phyloP scores from a whole-genome alignment of 2,888 invertebrate species.

The Scotopteryx bipunctaria region DNA sequence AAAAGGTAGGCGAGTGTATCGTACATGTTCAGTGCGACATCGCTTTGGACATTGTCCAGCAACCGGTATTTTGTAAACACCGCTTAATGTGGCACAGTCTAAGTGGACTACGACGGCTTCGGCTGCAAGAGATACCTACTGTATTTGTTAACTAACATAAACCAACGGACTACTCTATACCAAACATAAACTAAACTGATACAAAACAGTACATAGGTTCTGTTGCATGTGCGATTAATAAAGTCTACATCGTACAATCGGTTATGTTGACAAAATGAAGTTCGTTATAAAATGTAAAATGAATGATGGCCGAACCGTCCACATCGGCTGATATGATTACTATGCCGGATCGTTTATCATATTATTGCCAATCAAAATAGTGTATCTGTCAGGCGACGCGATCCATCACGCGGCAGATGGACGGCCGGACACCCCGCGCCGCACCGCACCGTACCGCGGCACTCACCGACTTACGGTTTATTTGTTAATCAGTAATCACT shows the following conservation, averaged over 20 bases:
- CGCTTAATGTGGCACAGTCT: slow-evolving; percentile 67
- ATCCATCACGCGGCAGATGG: slow-evolving; percentile 73
- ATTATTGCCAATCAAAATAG: slow-evolving; percentile 84
- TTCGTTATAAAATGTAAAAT: slow-evolving; percentile 67
- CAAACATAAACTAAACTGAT: slow-evolving; percentile 38
- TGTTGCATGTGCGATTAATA: slow-evolving; percentile 36
- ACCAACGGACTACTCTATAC: slow-evolving; percentile 35
- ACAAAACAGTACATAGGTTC: slow-evolving; percentile 37
- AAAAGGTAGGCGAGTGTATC: slow-evolving; percentile 67
- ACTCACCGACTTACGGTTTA: slow-evolving; percentile 59
- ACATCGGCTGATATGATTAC: slow-evolving; percentile 74
- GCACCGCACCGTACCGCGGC: slow-evolving; percentile 45
- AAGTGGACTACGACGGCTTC: slow-evolving; percentile 61
- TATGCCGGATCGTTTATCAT: slow-evolving; percentile 77
- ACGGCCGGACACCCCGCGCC: slow-evolving; percentile 46
- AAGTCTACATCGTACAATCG: slow-evolving; percentile 47
- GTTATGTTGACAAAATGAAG: slow-evolving; percentile 58
- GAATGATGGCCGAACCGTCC: slow-evolving; percentile 70
- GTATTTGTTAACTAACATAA: slow-evolving; percentile 36
- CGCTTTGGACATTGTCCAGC: slow-evolving; percentile 77
- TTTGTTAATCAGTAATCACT: slow-evolving; percentile 60
- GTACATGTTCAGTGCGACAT: slow-evolving; percentile 64
- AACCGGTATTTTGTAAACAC: slow-evolving; percentile 72
- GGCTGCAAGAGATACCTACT: slow-evolving; percentile 50
- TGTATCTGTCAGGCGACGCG: slow-evolving; percentile 79